A percentile compares a stretch with the other conserved stretches of the same genome.
Conservation (phyloP, 2,888 invertebrate species). For the Selenia dentaria region DNA sequence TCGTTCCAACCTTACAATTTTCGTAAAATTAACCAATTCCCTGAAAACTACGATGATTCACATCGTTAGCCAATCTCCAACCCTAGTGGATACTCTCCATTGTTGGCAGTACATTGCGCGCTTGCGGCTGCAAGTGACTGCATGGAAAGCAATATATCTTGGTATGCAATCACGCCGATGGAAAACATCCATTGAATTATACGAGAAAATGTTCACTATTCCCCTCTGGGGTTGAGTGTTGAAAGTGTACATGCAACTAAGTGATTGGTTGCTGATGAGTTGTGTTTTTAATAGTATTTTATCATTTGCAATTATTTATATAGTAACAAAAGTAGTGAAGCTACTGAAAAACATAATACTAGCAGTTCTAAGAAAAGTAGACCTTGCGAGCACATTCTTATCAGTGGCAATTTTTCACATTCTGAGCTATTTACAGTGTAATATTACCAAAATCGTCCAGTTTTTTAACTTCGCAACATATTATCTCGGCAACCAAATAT, state of each 20-base stretch:
- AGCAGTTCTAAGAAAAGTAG: no score
- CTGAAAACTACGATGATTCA: slow-evolving; percentile 7
- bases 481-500: no score
- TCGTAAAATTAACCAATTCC: slow-evolving; percentile 12
- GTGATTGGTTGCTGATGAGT: background rate
- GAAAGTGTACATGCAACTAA: background rate
- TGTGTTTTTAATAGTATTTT: no score
- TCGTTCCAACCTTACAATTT: no score
- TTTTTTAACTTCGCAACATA: no score
- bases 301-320: no score
- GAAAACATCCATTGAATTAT: slow-evolving; percentile 26
- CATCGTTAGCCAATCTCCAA: slow-evolving; percentile 10
- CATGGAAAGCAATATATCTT: slow-evolving; percentile 31
- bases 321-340: no score
- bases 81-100: slow-evolving; percentile 11
- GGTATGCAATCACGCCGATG: slow-evolving; percentile 25
- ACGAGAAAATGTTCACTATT: slow-evolving; percentile 18
- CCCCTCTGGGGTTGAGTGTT: background rate
- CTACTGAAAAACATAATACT: no score
- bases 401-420: no score
- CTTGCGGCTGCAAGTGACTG: slow-evolving; percentile 32
- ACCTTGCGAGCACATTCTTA: no score
- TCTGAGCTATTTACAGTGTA: no score
- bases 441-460: no score
- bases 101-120: slow-evolving; percentile 30